Percentiles rank a stretch among this genome's conserved stretches.
These are phyloP conservation scores for Drosophila limbata DNA, from an alignment of 2,888 invertebrate species.

Conservation along the genomic window DNA sequence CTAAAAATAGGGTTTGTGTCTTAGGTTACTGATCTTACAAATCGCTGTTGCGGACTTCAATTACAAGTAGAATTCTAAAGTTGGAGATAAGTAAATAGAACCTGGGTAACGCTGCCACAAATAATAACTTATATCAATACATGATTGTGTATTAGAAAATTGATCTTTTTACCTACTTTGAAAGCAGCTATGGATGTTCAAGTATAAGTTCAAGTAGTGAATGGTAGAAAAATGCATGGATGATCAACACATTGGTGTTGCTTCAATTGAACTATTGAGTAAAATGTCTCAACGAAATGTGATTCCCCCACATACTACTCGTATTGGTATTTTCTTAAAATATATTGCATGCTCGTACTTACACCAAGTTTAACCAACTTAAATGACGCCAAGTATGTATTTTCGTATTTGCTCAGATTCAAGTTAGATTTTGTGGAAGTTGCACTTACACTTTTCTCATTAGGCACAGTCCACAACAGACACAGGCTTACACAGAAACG, in stretches of 20 bases:
- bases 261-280: background rate
- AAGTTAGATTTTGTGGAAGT: conserved; percentile 43
- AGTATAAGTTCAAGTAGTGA: background rate
- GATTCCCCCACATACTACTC: background rate
- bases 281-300: background rate
- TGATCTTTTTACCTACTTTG: too few species aligned
- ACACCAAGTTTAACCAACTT: conserved; percentile 21
- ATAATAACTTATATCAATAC: too few species aligned
- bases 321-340: background rate
- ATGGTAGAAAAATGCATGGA: background rate
- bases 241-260: background rate
- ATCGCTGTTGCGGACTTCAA: background rate
- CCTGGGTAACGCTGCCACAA: too few species aligned
- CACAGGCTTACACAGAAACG: conserved; percentile 8
- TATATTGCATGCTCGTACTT: background rate
- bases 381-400: conserved; percentile 12
- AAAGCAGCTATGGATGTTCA: too few species aligned
- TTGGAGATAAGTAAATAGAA: too few species aligned
- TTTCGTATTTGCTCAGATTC: conserved; percentile 19
- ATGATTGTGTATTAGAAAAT: too few species aligned
- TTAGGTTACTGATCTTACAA: background rate
- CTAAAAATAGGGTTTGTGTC: background rate
- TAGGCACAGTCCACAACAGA: conserved; percentile 38
- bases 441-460: conserved; percentile 75
- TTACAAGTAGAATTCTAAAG: background rate